Base-by-base conservation (phyloP, 2,113 vertebrate genomes). In the Sterrhoptilus dennistouni region DNA sequence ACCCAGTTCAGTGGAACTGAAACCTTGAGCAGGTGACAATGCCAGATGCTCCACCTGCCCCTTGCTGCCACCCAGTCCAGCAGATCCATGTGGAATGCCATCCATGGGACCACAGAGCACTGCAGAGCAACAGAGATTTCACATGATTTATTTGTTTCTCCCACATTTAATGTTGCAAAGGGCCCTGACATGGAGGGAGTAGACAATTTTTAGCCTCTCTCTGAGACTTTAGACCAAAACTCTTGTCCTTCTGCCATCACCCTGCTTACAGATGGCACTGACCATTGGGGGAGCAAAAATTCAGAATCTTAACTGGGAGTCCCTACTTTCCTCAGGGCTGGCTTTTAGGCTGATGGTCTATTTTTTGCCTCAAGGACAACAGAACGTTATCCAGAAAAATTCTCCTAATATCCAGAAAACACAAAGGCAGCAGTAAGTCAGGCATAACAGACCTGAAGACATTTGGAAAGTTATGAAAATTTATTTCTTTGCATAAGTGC, bases 341-440 rank as follows among this genome's bases (percentile, higher is more conserved):
- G 7, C 2, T 85, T 79, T 60, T 95, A 56, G 44, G 35, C 23
- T 80, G 42, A 28, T 54, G 35, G 6, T 57, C 36, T 83, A 3
- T 53, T 89, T 95, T 90, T 86, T 50, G 71, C 50, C 68, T 77
- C 31, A 83, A 80, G 69, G 29, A 42, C 36, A 80, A 36, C 12
- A 52, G 50, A 82, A 50, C 1, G 1, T 75, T 82, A 52, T 28
- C 66, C 59, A 76, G 75, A 75, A 86, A 74, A 76, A 57, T 29
- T 1, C 70, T 50, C 33, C 71, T 77, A 3, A 53, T 80, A 76
- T 88, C 57, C 42, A 79, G 79, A 74, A 80, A 53, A 44, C 28
- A 76, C 61, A 93, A 85, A 89, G 25, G 45, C 82, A 90, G n/a
- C 42, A 77, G 45, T 49, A 52, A 83, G 64, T 80, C 50, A 88